Percentiles rank a stretch among this genome's conserved stretches.
Evolutionary conservation across 2,888 invertebrate species (phyloP).

Genomic region (Cephonodes hylas): DNA sequence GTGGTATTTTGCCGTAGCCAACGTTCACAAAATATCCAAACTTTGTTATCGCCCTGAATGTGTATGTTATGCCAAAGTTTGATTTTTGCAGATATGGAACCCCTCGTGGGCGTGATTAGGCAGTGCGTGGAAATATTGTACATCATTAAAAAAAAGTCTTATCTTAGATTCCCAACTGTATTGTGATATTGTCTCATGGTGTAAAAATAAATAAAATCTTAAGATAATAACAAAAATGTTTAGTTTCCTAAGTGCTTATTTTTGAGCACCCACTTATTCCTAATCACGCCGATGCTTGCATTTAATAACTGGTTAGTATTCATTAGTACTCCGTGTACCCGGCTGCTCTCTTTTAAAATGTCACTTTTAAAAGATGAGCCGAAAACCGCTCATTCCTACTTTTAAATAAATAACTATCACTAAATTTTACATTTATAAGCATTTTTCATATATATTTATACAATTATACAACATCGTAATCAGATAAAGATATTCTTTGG

Average conservation of each 20-base stretch:
- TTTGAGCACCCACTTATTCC: neutral
- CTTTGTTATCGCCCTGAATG: slow-evolving; percentile 55
- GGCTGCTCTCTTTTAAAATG: slow-evolving; percentile 72
- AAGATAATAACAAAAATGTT: too few relatives aligned
- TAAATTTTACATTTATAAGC: slow-evolving; percentile 78
- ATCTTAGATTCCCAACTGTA: too few relatives aligned
- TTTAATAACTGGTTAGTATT: slow-evolving; percentile 54
- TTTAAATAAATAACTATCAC: slow-evolving; percentile 76
- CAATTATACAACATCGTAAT: slow-evolving; percentile 76
- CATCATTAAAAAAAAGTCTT: neutral
- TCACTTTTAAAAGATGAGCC: slow-evolving; percentile 75
- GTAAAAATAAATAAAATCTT: too few relatives aligned
- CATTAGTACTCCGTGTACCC: slow-evolving; percentile 29
- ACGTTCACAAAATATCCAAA: slow-evolving; percentile 67
- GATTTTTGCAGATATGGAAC: slow-evolving; percentile 62
- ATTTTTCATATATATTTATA: slow-evolving; percentile 70
- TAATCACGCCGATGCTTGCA: slow-evolving; percentile 19
- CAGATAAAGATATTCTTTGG: slow-evolving; percentile 71
- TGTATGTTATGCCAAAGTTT: slow-evolving; percentile 63
- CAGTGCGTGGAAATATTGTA: neutral
- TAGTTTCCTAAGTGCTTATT: too few relatives aligned
- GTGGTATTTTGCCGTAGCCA: slow-evolving; percentile 26
- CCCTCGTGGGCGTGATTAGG: neutral
- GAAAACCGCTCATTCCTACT: slow-evolving; percentile 46
- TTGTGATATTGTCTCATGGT: too few relatives aligned